These are phyloP conservation scores for Plebejus argus DNA, from an alignment of 2,888 invertebrate species.

Conservation along the genomic window DNA sequence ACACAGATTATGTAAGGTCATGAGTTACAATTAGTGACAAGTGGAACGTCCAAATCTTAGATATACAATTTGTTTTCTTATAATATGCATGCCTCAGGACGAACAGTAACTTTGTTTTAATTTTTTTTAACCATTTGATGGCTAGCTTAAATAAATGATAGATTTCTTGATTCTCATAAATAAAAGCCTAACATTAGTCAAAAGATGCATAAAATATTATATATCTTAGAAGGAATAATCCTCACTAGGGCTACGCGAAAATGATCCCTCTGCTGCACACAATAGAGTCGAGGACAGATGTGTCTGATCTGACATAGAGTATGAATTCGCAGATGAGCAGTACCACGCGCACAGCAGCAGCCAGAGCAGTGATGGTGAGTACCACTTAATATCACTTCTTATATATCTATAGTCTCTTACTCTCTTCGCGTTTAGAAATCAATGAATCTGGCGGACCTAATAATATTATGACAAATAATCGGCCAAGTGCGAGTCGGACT, in stretches of 20 bases:
- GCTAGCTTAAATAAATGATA: too few relatives aligned
- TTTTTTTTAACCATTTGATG: too few relatives aligned
- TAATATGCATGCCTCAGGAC: too few relatives aligned
- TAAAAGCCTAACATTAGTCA: background rate
- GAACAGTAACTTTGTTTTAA: too few relatives aligned
- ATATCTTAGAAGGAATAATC: background rate
- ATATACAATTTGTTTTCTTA: too few relatives aligned
- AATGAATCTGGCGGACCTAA: too few relatives aligned
- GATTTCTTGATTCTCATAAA: background rate
- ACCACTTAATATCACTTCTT: background rate
- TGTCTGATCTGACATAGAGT: slow-evolving; percentile 76
- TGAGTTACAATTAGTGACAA: too few relatives aligned
- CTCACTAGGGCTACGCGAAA: background rate
- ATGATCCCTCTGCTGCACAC: background rate
- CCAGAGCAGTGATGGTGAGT: slow-evolving; percentile 77
- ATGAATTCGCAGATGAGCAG: slow-evolving; percentile 79
- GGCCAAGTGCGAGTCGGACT: too few relatives aligned
- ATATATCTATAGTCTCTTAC: background rate
- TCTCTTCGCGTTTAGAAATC: too few relatives aligned
- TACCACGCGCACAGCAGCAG: slow-evolving; percentile 77
- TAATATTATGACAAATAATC: too few relatives aligned
- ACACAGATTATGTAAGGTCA: too few relatives aligned
- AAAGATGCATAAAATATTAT: background rate
- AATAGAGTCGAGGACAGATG: slow-evolving; percentile 67
- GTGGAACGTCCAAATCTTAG: too few relatives aligned